phyloP scores from a whole-genome alignment of 2,113 vertebrate species.

The Desmodus rotundus region DNA sequence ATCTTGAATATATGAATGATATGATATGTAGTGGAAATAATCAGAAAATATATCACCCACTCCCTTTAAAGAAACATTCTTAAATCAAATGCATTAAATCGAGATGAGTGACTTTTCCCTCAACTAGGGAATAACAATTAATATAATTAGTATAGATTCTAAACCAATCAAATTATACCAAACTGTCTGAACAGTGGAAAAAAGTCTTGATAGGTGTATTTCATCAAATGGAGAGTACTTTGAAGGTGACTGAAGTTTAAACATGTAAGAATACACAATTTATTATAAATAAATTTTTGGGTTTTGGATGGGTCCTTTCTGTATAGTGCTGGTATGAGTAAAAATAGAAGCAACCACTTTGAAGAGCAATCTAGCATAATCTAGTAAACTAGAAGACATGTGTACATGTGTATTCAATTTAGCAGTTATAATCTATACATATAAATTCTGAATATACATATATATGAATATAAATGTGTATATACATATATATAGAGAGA shows the following conservation, averaged over 20 bases:
- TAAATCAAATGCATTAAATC: neutral
- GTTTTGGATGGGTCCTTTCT: too few species aligned
- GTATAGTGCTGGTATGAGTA: neutral
- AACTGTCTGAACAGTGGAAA: too few species aligned
- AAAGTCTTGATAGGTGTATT: too few species aligned
- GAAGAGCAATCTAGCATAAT: neutral
- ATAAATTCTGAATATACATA: neutral
- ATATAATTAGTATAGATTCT: slow-evolving; percentile 1
- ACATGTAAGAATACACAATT: too few species aligned
- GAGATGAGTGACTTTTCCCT: neutral
- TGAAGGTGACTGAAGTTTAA: too few species aligned
- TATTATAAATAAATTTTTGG: too few species aligned
- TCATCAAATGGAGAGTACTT: too few species aligned
- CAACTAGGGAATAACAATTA: neutral
- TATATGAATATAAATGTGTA: too few species aligned
- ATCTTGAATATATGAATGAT: too few species aligned
- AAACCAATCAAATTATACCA: neutral
- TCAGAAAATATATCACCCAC: neutral
- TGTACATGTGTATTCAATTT: neutral
- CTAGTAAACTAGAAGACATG: neutral
- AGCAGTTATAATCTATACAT: neutral
- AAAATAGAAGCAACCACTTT: neutral
- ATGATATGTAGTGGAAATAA: neutral
- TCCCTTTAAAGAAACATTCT: neutral
- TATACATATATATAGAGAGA: neutral